phyloP scores from a whole-genome alignment of 2,113 vertebrate species.

The Oreochromis niloticus region DNA sequence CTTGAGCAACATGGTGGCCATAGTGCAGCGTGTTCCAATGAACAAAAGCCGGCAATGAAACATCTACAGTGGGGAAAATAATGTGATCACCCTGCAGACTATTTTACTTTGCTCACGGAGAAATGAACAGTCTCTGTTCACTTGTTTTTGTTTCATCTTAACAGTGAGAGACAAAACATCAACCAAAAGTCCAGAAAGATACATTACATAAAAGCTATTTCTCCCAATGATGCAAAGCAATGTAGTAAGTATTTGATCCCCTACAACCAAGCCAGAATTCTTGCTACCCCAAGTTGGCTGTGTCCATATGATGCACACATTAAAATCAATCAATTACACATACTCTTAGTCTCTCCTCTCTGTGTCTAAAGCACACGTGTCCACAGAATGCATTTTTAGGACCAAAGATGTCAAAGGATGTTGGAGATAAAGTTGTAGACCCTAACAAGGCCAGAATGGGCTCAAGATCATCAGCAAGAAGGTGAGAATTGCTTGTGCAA shows the following conservation, averaged over 20 bases:
- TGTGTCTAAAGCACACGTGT: neutral
- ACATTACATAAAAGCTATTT: neutral
- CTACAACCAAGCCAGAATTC: neutral
- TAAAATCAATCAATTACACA: neutral
- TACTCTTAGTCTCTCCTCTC: neutral
- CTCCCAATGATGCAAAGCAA: neutral
- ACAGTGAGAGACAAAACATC: neutral
- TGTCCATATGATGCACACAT: neutral
- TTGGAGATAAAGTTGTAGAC: neutral
- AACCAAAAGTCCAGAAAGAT: neutral
- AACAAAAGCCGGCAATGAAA: neutral
- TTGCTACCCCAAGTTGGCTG: neutral
- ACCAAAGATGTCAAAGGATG: neutral
- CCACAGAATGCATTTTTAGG: neutral
- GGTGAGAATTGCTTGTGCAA: neutral
- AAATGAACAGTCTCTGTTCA: neutral
- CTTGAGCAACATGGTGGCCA: neutral
- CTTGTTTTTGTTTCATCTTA: neutral
- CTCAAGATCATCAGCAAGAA: neutral
- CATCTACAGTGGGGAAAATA: neutral
- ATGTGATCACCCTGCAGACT: neutral
- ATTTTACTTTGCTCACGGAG: neutral
- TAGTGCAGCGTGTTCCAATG: neutral
- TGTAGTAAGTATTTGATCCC: neutral
- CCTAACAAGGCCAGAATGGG: neutral